Evolutionary conservation across 2,797 vertebrate genomes (phyloP).

Genomic region (Tapera naevia): DNA sequence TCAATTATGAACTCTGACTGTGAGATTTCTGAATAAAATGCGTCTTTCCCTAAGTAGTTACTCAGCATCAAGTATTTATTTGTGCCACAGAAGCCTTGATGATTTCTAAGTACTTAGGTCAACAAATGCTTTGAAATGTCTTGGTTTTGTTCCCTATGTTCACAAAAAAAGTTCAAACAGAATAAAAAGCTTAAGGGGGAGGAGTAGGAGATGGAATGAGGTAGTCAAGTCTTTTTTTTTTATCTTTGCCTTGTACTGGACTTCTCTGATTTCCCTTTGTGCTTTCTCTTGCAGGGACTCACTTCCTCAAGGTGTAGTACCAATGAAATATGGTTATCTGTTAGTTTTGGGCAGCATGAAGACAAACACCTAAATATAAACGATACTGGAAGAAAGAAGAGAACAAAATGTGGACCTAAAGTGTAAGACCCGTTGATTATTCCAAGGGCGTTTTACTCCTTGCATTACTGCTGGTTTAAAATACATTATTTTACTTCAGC

Average conservation of each 20-base stretch:
- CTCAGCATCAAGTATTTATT: constrained; percentile 17
- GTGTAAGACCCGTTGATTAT: neutral
- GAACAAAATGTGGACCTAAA: neutral
- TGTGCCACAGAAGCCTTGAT: neutral
- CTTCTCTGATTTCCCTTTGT: neutral
- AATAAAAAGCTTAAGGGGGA: neutral
- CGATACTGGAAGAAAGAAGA: neutral
- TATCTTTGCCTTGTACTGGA: neutral
- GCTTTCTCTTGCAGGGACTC: neutral
- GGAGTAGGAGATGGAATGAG: neutral
- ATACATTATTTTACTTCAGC: neutral
- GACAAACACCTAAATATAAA: neutral
- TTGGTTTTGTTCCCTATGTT: neutral
- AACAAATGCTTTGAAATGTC: constrained; percentile 14
- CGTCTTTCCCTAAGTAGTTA: constrained; percentile 1
- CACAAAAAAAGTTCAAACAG: neutral
- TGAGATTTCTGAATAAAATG: neutral
- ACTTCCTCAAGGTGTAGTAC: neutral
- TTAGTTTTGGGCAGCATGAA: neutral
- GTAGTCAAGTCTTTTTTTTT: neutral
- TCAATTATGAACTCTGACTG: constrained; percentile 47
- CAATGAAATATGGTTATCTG: neutral
- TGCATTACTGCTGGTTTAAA: neutral
- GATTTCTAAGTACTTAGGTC: constrained; percentile 14
- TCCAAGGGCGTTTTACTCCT: neutral